Conservation (phyloP, 2,888 invertebrate genomes). For the Thecophora atra region DNA sequence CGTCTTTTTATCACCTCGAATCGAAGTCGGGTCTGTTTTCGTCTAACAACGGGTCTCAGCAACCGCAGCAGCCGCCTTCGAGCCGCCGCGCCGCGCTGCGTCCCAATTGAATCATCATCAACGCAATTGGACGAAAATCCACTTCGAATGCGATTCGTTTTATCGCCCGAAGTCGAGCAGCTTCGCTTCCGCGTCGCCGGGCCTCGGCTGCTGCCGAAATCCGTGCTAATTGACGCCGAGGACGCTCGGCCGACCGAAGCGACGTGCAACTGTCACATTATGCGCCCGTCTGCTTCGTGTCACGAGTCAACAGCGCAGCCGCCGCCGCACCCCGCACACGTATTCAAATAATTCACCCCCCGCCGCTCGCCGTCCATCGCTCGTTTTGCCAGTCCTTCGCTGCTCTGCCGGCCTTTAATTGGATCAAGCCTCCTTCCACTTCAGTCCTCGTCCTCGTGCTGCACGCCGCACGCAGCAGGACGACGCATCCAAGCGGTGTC, state of each 20-base stretch:
- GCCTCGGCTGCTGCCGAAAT: slow-evolving; percentile 19
- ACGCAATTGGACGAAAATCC: slow-evolving; percentile 29
- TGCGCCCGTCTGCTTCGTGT: slow-evolving; percentile 35
- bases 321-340: no score
- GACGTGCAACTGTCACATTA: slow-evolving; percentile 55
- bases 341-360: slow-evolving; percentile 33
- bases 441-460: background rate
- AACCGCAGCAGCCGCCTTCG: slow-evolving; percentile 6
- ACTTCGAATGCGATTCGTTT: slow-evolving; percentile 25
- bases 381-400: slow-evolving; percentile 16
- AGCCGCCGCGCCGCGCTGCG: background rate
- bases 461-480: slow-evolving; percentile 3
- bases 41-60: no score
- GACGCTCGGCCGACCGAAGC: background rate
- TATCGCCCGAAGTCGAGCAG: background rate
- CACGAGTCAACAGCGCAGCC: background rate
- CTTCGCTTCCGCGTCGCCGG: background rate
- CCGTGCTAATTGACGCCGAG: slow-evolving; percentile 30
- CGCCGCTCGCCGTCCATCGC: slow-evolving; percentile 1
- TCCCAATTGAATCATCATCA: slow-evolving; percentile 36
- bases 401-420: slow-evolving; percentile 24
- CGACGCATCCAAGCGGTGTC: background rate
- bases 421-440: slow-evolving; percentile 29
- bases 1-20: no score
- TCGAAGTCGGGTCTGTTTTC: no score